A percentile compares a stretch with the other conserved stretches of the same genome.
Conservation (phyloP, 2,797 vertebrate genomes). For the Novumbra hubbsi region DNA sequence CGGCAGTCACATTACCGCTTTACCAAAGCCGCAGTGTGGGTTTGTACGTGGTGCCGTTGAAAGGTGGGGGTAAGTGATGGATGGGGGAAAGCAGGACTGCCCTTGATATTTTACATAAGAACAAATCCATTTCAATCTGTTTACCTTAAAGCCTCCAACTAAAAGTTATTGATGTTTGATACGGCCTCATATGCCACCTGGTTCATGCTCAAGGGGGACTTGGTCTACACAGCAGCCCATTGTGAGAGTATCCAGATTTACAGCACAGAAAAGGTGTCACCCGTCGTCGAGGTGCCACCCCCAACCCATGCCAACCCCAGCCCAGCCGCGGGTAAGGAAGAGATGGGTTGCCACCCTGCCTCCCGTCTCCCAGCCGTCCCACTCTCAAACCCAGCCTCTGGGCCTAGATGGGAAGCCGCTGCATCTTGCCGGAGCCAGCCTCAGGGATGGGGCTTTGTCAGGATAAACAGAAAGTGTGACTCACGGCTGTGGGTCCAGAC, state of each 20-base stretch:
- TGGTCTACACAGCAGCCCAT: conserved; percentile 34
- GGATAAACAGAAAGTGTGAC: conserved; percentile 79
- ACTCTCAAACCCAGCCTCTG: background rate
- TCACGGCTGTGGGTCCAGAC: conserved; percentile 67
- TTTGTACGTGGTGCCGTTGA: background rate
- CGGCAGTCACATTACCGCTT: conserved; percentile 38
- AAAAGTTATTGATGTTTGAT: background rate
- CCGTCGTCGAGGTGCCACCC: conserved; percentile 70
- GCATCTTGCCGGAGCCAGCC: conserved; percentile 6
- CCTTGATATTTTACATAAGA: background rate
- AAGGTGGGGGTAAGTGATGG: conserved; percentile 18
- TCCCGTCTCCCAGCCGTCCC: background rate
- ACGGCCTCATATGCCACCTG: too few species aligned
- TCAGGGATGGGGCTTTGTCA: conserved; percentile 58
- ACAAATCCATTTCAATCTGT: conserved; percentile 76
- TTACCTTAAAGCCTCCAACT: background rate
- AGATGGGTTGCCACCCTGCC: background rate
- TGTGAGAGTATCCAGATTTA: conserved; percentile 58
- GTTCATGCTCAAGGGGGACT: conserved; percentile 60
- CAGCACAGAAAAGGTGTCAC: conserved; percentile 74
- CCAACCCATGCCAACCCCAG: conserved; percentile 42
- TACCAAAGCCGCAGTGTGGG: conserved; percentile 35
- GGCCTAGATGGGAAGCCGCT: background rate
- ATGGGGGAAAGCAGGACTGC: background rate
- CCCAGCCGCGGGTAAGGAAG: conserved; percentile 54